Conservation (phyloP, 2,888 invertebrate genomes). For the Hybos culiciformis region DNA sequence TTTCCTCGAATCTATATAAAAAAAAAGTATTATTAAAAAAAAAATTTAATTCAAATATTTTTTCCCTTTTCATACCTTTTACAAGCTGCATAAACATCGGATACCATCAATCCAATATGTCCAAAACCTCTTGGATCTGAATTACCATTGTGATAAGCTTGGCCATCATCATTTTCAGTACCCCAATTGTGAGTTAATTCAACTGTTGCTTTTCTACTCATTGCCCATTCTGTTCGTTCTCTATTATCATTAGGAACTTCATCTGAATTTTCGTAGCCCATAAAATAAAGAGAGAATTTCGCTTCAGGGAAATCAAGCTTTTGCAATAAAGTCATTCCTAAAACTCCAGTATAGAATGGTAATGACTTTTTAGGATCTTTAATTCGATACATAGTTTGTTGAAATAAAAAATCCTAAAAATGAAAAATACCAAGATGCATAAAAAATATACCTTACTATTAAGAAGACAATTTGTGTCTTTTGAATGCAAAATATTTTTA, state of each 20-base stretch:
- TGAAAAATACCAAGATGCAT: neutral
- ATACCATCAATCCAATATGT: conserved; percentile 83
- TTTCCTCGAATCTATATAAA: conserved; percentile 53
- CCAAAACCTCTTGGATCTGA: conserved; percentile 80
- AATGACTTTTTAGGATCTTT: conserved; percentile 80
- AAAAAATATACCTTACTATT: neutral
- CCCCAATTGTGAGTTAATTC: conserved; percentile 96
- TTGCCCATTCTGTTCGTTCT: conserved; percentile 61
- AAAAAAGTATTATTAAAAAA: neutral
- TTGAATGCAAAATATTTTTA: neutral
- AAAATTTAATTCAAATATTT: conserved; percentile 5
- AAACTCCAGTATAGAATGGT: conserved; percentile 78
- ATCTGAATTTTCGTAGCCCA: conserved; percentile 64
- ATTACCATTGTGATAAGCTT: conserved; percentile 81
- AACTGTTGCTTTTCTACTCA: conserved; percentile 70
- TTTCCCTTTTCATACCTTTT: conserved; percentile 34
- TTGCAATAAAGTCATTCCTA: conserved; percentile 82
- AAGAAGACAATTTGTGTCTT: neutral
- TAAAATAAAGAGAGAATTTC: conserved; percentile 83
- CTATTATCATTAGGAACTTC: conserved; percentile 59
- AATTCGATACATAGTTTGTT: conserved; percentile 94
- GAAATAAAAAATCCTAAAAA: conserved; percentile 74
- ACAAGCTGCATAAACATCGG: conserved; percentile 78
- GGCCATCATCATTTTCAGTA: conserved; percentile 66
- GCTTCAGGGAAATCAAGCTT: conserved; percentile 79